phyloP scores from a whole-genome alignment of 1,140 invertebrate species.

The Drosophila ironensis region DNA sequence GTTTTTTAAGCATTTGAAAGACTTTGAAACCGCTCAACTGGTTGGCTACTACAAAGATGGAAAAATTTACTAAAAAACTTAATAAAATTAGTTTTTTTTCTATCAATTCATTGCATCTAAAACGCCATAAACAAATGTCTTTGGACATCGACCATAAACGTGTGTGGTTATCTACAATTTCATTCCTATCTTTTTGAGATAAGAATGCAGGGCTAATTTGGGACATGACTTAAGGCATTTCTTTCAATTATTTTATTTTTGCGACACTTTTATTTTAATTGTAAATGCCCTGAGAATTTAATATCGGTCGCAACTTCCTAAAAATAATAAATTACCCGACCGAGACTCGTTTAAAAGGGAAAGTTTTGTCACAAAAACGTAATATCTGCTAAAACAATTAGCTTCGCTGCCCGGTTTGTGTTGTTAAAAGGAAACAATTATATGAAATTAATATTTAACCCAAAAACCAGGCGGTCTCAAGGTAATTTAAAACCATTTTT shows the following conservation, averaged over 20 bases:
- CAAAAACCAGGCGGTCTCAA: background rate
- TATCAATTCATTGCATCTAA: background rate
- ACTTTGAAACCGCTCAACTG: slow-evolving; percentile 15
- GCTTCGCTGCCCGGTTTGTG: slow-evolving; percentile 3
- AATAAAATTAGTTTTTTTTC: background rate
- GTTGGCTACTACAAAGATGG: background rate
- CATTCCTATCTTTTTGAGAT: slow-evolving; percentile 10
- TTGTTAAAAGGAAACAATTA: no score
- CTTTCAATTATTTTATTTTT: no score
- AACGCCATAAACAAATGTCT: background rate
- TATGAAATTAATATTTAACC: background rate
- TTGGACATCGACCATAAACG: slow-evolving; percentile 5
- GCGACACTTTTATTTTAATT: no score
- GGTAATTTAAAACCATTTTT: no score
- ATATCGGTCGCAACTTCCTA: slow-evolving; percentile 1
- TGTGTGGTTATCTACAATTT: slow-evolving; percentile 14
- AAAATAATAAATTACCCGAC: background rate
- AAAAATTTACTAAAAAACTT: background rate
- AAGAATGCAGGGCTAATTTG: slow-evolving; percentile 21
- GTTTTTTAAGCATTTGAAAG: slow-evolving; percentile 10
- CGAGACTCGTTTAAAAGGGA: slow-evolving; percentile 32
- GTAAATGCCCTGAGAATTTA: no score
- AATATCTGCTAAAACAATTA: slow-evolving; percentile 33
- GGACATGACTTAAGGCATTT: slow-evolving; percentile 27
- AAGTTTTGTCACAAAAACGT: slow-evolving; percentile 34